Evolutionary conservation across 1,140 invertebrate genomes (phyloP), one percentile per base, ranked within the genome.

Genomic region (Papilio aristodemus): DNA sequence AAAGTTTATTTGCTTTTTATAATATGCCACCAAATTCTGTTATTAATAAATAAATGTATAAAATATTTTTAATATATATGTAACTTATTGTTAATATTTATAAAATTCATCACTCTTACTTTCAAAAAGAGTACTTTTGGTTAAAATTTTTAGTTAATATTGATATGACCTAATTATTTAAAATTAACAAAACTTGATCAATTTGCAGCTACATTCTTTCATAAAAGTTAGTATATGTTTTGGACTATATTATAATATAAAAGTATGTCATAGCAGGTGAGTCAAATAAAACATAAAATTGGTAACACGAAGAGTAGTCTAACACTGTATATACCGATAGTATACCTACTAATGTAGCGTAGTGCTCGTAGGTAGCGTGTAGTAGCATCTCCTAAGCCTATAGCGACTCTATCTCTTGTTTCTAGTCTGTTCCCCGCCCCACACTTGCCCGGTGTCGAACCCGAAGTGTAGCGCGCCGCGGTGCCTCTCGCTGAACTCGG

Each of bases 361-460:
- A 10, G 43, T 19, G 10, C 11, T n/a, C 17, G 17, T 19, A 3
- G 17, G 43, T 46, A 11, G n/a, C n/a, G 43, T 46, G 17, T 14
- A 32, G 19, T 54, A 54, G 19, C 19, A 59, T 67, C 62, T 69
- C 37, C 27, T 69, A 27, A 60, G 50, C 67, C 67, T 63, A 63
- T 57, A 50, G 60, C 68, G 69, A 68, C 62, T 50, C 41, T 68
- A 66, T 66, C 38, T 71, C 69, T 63, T 68, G 81, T 80, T 84
- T 85, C 80, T 85, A 85, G 83, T 85, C 78, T 83, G 59, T 71
- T 66, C 67, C 70, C 70, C 68, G 69, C 60, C 70, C 75, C 72
- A 69, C 74, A 62, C 71, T 73, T 68, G 72, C 57, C 75, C 39
- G 70, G 71, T 71, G 39, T 67, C 64, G 70, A 73, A 73, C 43